These are phyloP conservation scores for Petrosia ficiformis DNA, from an alignment of 37 sponge, comb jelly and placozoan genomes.

Conservation along the genomic window DNA sequence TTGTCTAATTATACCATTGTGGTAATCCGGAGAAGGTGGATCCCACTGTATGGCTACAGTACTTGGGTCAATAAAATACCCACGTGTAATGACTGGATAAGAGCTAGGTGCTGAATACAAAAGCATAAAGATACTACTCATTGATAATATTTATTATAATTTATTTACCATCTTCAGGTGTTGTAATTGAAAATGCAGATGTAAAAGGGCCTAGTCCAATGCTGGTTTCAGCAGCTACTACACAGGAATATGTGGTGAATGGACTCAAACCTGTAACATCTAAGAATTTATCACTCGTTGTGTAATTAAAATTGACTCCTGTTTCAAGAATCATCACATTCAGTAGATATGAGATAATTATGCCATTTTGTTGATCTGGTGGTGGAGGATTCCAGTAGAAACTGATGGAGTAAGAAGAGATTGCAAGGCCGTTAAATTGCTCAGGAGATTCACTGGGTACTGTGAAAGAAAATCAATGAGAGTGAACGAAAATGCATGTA, in stretches of 20 bases:
- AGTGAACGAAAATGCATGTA: neutral
- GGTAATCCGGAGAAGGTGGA: slow-evolving; percentile 5
- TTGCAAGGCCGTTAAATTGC: neutral
- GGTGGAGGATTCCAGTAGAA: slow-evolving; percentile 6
- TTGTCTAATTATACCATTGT: slow-evolving; percentile 15
- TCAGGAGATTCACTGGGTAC: slow-evolving; percentile 20
- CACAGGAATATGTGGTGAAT: slow-evolving; percentile 23
- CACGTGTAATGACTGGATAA: neutral
- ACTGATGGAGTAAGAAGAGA: neutral
- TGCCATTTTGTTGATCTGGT: slow-evolving; percentile 10
- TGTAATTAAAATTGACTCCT: neutral
- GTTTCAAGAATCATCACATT: neutral
- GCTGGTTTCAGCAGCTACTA: slow-evolving; percentile 29
- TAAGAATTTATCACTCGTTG: slow-evolving; percentile 6
- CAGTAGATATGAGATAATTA: neutral
- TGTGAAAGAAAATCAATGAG: neutral
- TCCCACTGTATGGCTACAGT: slow-evolving; percentile 15
- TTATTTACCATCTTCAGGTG: slow-evolving; percentile 52
- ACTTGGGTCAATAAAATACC: neutral
- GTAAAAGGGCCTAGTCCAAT: slow-evolving; percentile 36
- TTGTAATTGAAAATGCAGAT: slow-evolving; percentile 13
- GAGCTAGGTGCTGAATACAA: neutral
- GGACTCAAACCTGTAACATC: neutral
- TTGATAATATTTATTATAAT: too few relatives aligned
- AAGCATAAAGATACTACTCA: neutral